Percentiles rank a stretch among this genome's conserved stretches.
Conservation (phyloP, 2,888 invertebrate genomes). For the Itoplectis maculator region DNA sequence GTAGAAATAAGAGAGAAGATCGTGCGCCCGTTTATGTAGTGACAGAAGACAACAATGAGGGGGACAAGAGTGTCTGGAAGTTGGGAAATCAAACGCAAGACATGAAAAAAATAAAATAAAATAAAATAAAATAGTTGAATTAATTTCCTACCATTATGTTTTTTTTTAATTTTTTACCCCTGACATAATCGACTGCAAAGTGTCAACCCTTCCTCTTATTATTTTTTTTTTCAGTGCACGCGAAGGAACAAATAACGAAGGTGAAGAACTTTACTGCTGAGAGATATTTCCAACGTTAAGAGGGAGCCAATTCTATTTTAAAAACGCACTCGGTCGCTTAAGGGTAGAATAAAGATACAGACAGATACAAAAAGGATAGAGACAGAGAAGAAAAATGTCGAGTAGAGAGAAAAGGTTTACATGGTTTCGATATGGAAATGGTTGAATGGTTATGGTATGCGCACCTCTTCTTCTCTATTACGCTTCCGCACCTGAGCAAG, state of each 20-base stretch:
- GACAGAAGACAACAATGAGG: slow-evolving; percentile 36
- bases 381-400: no score
- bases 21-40: slow-evolving; percentile 56
- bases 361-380: background rate
- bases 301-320: background rate
- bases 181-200: background rate
- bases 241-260: background rate
- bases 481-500: slow-evolving; percentile 91
- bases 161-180: no score
- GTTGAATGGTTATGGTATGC: slow-evolving; percentile 82
- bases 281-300: background rate
- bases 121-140: no score
- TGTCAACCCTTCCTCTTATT: background rate
- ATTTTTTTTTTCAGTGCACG: background rate
- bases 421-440: slow-evolving; percentile 77
- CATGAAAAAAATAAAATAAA: background rate
- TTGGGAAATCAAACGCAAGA: background rate
- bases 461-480: slow-evolving; percentile 85
- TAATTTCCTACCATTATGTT: no score
- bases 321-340: no score
- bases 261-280: background rate
- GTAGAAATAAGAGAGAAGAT: slow-evolving; percentile 60
- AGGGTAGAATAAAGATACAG: background rate
- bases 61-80: slow-evolving; percentile 5
- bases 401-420: slow-evolving; percentile 50